Base-by-base conservation (phyloP, 2,113 vertebrate genomes). In the Brachypodius melanocephalos region DNA sequence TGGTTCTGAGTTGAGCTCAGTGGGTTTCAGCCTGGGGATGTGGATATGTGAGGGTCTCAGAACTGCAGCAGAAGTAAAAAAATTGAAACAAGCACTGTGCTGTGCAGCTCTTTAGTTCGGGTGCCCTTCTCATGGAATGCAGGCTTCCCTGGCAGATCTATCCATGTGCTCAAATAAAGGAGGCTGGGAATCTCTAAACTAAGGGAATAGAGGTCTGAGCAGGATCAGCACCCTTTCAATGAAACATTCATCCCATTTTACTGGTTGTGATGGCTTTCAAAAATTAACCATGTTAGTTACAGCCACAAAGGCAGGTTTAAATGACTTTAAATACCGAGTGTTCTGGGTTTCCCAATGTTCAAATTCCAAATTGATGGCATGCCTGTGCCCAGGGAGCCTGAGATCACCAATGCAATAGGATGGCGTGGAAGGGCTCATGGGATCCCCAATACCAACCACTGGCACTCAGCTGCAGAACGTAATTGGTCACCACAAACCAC, bases 341-440 rank as follows among this genome's bases (percentile, higher is more conserved):
- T 49, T 66, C 42, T 52, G 31, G 2, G 11, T 46, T 74, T 61
- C 28, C 32, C n/a, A 25, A 11, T 18, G 25, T 34, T n/a, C 62
- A 34, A 10, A 89, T 58, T 66, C 55, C 46, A 71, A 43, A 66
- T 24, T 29, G 36, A 36, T 13, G 7, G 25, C 18, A 10, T 2
- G 34, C 5, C 17, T 18, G 25, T 31, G 7, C 12, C 17, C n/a
- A 32, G 61, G 51, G 57, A 69, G 40, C 19, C 13, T 16, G 38
- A 83, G 17, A 38, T 19, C 57, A 38, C 15, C 81, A 31, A 3
- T 3, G 28, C 11, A 25, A 32, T 1, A 7, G 3, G 25, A 24
- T 0, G 20, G 18, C 4, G 1, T 5, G 12, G 3, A 62, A 83
- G 9, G 46, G 28, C 45, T 8, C 2, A 0, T 3, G 36, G 28